These are phyloP conservation scores for Aptenodytes patagonicus DNA, from an alignment of 2,113 vertebrate genomes.

Conservation along the genomic window DNA sequence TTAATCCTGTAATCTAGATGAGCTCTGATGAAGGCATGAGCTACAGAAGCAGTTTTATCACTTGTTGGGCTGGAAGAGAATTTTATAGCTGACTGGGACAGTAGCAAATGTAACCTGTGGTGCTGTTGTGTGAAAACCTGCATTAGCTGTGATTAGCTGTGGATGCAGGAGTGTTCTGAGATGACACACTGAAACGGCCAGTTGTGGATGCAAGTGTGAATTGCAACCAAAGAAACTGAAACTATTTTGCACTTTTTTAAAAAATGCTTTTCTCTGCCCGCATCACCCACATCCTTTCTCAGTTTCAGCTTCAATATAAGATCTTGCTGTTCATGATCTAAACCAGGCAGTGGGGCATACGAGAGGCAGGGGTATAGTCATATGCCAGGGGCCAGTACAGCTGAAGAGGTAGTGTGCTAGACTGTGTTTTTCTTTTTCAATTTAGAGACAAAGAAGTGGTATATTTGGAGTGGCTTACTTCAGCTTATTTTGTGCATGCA, in stretches of 20 bases:
- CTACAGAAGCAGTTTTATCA: neutral
- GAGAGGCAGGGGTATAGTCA: neutral
- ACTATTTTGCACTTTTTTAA: neutral
- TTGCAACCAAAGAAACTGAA: neutral
- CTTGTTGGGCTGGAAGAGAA: neutral
- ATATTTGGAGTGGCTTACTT: neutral
- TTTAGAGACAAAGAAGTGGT: neutral
- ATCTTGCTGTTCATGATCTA: neutral
- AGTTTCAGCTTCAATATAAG: neutral
- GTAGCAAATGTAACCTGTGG: neutral
- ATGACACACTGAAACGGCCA: neutral
- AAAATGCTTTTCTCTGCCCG: neutral
- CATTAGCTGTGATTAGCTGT: neutral
- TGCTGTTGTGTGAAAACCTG: neutral
- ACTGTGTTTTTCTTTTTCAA: neutral
- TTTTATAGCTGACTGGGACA: neutral
- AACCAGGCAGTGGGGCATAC: neutral
- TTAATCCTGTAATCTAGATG: neutral
- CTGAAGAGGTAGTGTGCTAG: neutral
- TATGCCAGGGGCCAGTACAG: neutral
- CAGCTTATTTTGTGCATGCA: neutral
- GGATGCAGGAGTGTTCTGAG: neutral
- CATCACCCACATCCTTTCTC: neutral
- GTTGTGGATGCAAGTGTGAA: neutral
- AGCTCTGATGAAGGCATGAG: neutral